Percentiles rank a stretch among this genome's conserved stretches.
These are phyloP conservation scores for Drosophila silvestris DNA, from an alignment of 2,888 invertebrate genomes.

Conservation along the genomic window DNA sequence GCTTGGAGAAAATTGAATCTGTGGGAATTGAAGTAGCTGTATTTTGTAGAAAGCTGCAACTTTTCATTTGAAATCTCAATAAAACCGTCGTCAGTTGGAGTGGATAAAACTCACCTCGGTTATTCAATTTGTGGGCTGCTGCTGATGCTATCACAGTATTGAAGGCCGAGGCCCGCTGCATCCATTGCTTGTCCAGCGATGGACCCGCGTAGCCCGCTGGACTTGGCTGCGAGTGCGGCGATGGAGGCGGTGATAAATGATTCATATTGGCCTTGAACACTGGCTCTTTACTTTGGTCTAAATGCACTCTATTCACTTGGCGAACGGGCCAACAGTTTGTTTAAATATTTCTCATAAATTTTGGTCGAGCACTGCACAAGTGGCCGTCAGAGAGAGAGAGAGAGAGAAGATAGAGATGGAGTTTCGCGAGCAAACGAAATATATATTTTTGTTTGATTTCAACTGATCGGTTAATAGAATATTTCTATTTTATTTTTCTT, in stretches of 20 bases:
- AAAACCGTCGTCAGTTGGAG: background rate
- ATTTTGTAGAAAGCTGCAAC: background rate
- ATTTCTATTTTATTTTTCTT: constrained; percentile 7
- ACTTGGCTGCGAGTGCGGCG: constrained; percentile 83
- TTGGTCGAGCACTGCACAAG: constrained; percentile 15
- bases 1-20: background rate
- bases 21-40: background rate
- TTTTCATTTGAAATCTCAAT: background rate
- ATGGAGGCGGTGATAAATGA: constrained; percentile 85
- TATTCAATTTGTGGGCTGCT: constrained; percentile 83
- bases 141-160: constrained; percentile 84
- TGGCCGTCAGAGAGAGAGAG: background rate
- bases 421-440: constrained; percentile 2
- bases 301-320: constrained; percentile 33
- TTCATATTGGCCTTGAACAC: constrained; percentile 77
- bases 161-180: constrained; percentile 85
- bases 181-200: constrained; percentile 83
- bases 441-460: constrained; percentile 6
- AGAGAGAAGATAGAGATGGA: too few relatives aligned
- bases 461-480: constrained; percentile 11
- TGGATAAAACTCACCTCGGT: constrained; percentile 77
- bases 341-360: constrained; percentile 21
- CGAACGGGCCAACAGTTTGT: constrained; percentile 31
- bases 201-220: constrained; percentile 74
- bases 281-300: constrained; percentile 33